These are phyloP conservation scores for Myoxocephalus aenaeus DNA, from an alignment of 2,797 vertebrate species.

Conservation along the genomic window DNA sequence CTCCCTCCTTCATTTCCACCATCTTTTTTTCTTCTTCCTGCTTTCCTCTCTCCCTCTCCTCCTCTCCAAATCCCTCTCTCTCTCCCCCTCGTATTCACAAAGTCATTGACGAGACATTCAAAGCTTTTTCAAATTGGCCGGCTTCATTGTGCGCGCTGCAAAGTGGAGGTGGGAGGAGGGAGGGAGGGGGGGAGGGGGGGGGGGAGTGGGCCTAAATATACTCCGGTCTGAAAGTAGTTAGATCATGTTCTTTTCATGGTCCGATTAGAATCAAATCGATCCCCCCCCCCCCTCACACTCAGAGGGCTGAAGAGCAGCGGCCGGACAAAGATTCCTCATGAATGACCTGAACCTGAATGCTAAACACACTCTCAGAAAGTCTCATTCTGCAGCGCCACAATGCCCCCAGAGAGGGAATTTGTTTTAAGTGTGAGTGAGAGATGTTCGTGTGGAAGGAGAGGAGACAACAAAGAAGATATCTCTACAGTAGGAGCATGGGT, in stretches of 20 bases:
- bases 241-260: slow-evolving; percentile 99
- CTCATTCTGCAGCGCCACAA: slow-evolving; percentile 89
- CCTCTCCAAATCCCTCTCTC: slow-evolving; percentile 78
- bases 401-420: slow-evolving; percentile 84
- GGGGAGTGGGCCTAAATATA: slow-evolving; percentile 97
- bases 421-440: slow-evolving; percentile 72
- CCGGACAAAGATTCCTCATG: slow-evolving; percentile 93
- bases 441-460: slow-evolving; percentile 58
- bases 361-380: slow-evolving; percentile 93
- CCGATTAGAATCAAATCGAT: slow-evolving; percentile 99
- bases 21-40: slow-evolving; percentile 44
- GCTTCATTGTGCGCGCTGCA: slow-evolving; percentile 91
- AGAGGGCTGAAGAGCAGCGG: slow-evolving; percentile 93
- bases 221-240: slow-evolving; percentile 99
- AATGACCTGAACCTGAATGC: slow-evolving; percentile 97
- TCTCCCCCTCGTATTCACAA: slow-evolving; percentile 91
- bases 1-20: slow-evolving; percentile 75
- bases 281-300: slow-evolving; percentile 92
- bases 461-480: slow-evolving; percentile 27
- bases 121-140: slow-evolving; percentile 97
- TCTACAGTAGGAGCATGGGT: slow-evolving; percentile 49
- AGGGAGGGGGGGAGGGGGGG: slow-evolving; percentile 55
- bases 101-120: slow-evolving; percentile 99
- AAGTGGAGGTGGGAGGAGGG: slow-evolving; percentile 60
- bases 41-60: slow-evolving; percentile 67